A percentile compares a stretch with the other conserved stretches of the same genome.
phyloP scores from a whole-genome alignment of 30 jellyfish, hydroid and myxozoan species.

The Phacellophora camtschatica region DNA sequence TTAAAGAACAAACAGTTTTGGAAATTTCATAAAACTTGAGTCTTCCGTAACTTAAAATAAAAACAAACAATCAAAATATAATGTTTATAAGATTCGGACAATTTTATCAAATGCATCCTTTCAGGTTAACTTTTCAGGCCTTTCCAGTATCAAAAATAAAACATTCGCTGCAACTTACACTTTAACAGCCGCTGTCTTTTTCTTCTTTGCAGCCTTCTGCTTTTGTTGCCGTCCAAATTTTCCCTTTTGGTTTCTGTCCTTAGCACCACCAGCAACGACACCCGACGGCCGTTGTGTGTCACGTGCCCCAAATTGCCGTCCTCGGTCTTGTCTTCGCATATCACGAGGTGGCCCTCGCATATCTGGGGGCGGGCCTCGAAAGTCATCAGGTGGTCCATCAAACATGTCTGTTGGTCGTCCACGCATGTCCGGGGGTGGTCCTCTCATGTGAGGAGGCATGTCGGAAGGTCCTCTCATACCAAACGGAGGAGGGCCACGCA shows the following conservation, averaged over 20 bases:
- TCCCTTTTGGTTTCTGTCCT: constrained; percentile 23
- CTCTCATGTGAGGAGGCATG: constrained; percentile 35
- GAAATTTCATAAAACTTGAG: too few species aligned
- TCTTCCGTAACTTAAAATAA: neutral
- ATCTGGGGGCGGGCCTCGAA: constrained; percentile 9
- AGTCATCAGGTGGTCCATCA: constrained; percentile 12
- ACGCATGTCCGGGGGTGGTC: constrained; percentile 7
- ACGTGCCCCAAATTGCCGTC: constrained; percentile 26
- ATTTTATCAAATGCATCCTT: neutral
- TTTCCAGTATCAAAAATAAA: neutral
- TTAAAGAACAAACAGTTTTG: too few species aligned
- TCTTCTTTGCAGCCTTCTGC: constrained; percentile 10
- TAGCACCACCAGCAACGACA: neutral
- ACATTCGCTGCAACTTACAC: neutral
- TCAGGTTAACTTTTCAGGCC: neutral
- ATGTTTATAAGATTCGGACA: too few species aligned
- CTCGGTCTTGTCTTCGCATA: constrained; percentile 36
- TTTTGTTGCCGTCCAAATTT: neutral
- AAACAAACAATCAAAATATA: neutral
- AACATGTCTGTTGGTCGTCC: constrained; percentile 24
- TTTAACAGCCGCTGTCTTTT: neutral
- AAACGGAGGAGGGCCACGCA: constrained; percentile 51
- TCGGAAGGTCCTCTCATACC: constrained; percentile 38
- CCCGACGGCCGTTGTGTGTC: constrained; percentile 26
- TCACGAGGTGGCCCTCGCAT: constrained; percentile 28